These are phyloP conservation scores for Brachyptera putata DNA, from an alignment of 2,888 invertebrate genomes.

Conservation along the genomic window DNA sequence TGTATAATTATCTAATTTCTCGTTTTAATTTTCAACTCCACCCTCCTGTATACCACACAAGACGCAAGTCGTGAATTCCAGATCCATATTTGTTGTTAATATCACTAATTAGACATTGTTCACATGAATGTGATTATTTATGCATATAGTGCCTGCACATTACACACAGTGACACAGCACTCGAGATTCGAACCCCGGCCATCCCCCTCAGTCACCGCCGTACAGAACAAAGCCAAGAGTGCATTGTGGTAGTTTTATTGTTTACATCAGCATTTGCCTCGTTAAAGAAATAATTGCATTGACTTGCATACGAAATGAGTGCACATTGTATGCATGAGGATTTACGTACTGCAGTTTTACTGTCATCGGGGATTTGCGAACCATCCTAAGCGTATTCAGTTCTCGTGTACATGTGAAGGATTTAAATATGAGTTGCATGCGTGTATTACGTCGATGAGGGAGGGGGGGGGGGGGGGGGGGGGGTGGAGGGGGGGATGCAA, in stretches of 20 bases:
- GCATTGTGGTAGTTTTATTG: not conserved
- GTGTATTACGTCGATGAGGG: not conserved
- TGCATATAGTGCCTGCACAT: too few species aligned
- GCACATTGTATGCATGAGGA: not conserved
- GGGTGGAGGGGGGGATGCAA: not conserved
- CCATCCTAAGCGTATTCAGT: not conserved
- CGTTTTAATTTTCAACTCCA: too few species aligned
- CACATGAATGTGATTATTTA: too few species aligned
- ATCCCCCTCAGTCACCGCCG: not conserved
- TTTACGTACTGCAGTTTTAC: constrained; percentile 4
- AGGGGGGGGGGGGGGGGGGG: not conserved
- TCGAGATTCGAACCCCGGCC: constrained; percentile 2
- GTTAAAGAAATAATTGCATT: constrained; percentile 16
- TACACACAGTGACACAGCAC: too few species aligned
- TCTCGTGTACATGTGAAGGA: too few species aligned
- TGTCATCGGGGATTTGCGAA: constrained; percentile 11
- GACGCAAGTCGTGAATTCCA: too few species aligned
- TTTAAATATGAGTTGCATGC: too few species aligned
- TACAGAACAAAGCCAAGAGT: not conserved
- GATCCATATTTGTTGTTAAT: too few species aligned
- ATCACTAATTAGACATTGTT: too few species aligned
- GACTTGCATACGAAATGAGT: constrained; percentile 1
- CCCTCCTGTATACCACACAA: too few species aligned
- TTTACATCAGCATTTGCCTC: constrained; percentile 13
- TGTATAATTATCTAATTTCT: too few species aligned